Conservation (phyloP, 2,797 vertebrate genomes). For the Mormyrops attenuatus region DNA sequence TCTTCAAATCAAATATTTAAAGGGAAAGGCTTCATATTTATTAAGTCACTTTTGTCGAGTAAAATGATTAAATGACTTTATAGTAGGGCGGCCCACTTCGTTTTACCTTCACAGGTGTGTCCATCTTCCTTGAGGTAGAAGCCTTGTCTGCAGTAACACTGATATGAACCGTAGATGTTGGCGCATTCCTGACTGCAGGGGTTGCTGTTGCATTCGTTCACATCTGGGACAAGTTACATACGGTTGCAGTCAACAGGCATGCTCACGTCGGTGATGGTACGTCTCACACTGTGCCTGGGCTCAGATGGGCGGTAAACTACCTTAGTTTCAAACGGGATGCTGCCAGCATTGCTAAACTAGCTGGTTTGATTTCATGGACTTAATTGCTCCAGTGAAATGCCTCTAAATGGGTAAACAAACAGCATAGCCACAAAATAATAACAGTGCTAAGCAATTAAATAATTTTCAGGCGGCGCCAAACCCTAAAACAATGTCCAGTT, state of each 20-base stretch:
- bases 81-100: not conserved
- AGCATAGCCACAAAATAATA: not conserved
- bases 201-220: slow-evolving; percentile 81
- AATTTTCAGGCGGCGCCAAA: not conserved
- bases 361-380: not conserved
- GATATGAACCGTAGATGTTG: slow-evolving; percentile 94
- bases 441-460: not conserved
- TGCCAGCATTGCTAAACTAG: not conserved
- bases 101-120: slow-evolving; percentile 80
- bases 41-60: not conserved
- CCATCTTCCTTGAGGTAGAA: slow-evolving; percentile 88
- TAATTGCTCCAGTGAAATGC: not conserved
- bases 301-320: not conserved
- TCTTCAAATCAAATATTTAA: not conserved
- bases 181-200: slow-evolving; percentile 94
- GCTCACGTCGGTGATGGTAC: not conserved
- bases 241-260: not conserved
- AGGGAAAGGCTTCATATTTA: not conserved
- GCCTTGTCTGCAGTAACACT: slow-evolving; percentile 92
- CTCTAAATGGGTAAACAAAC: not conserved
- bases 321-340: not conserved
- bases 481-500: not conserved
- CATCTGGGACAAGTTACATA: slow-evolving; percentile 61
- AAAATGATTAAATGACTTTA: not conserved
- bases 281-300: not conserved